phyloP scores from a whole-genome alignment of 2,113 vertebrate genomes.

The Oriolus oriolus region DNA sequence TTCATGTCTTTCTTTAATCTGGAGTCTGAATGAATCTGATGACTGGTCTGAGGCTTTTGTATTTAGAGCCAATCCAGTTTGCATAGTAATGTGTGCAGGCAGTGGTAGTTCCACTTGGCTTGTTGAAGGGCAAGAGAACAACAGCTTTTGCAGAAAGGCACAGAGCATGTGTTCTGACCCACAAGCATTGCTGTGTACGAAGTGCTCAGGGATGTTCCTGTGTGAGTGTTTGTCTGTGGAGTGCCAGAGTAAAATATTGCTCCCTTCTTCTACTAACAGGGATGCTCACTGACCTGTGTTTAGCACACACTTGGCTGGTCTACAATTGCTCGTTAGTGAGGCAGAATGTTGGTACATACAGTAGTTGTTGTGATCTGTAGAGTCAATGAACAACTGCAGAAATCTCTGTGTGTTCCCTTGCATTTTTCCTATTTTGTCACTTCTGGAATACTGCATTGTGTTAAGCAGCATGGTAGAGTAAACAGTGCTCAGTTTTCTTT shows the following conservation, averaged over 20 bases:
- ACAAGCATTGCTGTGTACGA: neutral
- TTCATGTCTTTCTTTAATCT: neutral
- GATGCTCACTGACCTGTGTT: neutral
- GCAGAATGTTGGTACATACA: neutral
- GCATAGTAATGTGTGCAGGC: neutral
- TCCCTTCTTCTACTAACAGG: neutral
- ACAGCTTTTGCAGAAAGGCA: neutral
- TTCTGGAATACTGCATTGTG: neutral
- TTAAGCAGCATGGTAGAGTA: neutral
- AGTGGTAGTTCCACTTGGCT: neutral
- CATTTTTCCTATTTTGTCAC: neutral
- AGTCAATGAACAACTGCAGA: neutral
- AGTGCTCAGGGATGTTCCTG: neutral
- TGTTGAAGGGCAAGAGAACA: neutral
- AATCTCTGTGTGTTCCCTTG: neutral
- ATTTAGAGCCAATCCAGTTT: neutral
- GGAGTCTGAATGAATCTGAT: neutral
- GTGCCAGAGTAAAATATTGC: neutral
- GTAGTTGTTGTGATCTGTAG: neutral
- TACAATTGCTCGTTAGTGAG: neutral
- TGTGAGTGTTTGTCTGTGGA: neutral
- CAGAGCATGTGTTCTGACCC: neutral
- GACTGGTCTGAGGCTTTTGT: neutral
- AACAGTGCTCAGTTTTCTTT: neutral
- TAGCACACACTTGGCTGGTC: neutral